Percentiles rank a stretch among this genome's conserved stretches.
Evolutionary conservation across 2,888 invertebrate species (phyloP).

Genomic region (Tipula helvola): DNA sequence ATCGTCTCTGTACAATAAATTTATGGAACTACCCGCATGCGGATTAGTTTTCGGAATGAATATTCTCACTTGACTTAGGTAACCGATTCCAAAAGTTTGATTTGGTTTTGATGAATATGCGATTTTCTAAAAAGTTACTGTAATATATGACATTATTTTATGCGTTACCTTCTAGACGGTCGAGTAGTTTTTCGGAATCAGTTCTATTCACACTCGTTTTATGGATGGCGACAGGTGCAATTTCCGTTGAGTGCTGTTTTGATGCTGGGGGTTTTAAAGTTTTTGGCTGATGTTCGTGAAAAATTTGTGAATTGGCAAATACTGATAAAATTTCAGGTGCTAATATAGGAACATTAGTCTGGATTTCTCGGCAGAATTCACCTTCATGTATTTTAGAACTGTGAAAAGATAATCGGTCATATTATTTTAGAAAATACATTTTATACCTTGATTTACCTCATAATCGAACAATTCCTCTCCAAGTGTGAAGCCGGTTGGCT

Average conservation of each 20-base stretch:
- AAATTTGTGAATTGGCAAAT: constrained; percentile 36
- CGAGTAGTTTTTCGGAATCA: constrained; percentile 32
- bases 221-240: constrained; percentile 18
- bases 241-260: constrained; percentile 14
- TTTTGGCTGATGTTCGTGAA: constrained; percentile 35
- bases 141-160: not conserved
- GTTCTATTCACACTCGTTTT: constrained; percentile 22
- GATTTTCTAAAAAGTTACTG: not conserved
- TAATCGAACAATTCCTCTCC: constrained; percentile 24
- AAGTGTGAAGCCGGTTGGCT: constrained; percentile 25
- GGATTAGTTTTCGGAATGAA: not conserved
- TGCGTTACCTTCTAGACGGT: constrained; percentile 35
- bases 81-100: not conserved
- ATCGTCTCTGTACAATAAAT: not conserved
- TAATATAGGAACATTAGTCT: constrained; percentile 34
- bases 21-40: not conserved
- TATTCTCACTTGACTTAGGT: not conserved
- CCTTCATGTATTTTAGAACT: constrained; percentile 34
- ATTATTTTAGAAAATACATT: not conserved
- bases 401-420: constrained; percentile 17
- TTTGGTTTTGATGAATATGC: not conserved
- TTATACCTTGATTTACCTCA: constrained; percentile 17
- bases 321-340: constrained; percentile 36
- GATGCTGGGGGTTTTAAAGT: constrained; percentile 30
- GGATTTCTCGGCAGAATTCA: constrained; percentile 35